Evolutionary conservation across 2,113 vertebrate species (phyloP).

Genomic region (Callorhinus ursinus): DNA sequence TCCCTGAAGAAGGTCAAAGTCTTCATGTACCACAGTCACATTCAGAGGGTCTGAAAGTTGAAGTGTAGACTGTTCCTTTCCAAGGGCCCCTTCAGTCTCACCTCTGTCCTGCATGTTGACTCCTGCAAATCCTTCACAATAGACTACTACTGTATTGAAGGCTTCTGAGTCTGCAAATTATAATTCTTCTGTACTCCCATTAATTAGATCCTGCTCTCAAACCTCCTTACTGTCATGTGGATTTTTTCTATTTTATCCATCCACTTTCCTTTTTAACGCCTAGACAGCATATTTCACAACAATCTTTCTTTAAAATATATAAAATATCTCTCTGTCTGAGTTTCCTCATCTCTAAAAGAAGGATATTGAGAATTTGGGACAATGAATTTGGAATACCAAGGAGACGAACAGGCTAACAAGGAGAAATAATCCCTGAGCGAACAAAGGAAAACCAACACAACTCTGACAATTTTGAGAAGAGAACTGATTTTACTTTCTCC

Average conservation of each 20-base stretch:
- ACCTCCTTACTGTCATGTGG: background rate
- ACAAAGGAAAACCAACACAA: background rate
- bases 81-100: background rate
- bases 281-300: background rate
- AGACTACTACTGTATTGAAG: background rate
- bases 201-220: background rate
- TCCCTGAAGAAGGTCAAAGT: background rate
- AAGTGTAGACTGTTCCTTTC: background rate
- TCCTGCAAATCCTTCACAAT: slow-evolving; percentile 10
- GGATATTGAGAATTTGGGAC: background rate
- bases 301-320: slow-evolving; percentile 25
- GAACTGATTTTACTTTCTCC: background rate
- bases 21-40: background rate
- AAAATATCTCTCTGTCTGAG: background rate
- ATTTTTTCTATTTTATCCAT: background rate
- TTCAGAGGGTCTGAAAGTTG: background rate
- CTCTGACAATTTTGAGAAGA: background rate
- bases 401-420: background rate
- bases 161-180: background rate
- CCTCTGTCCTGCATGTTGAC: background rate
- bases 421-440: background rate
- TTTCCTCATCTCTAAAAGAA: background rate
- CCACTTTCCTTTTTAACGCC: background rate
- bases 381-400: background rate
- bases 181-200: background rate